Evolutionary conservation across 2,113 vertebrate species (phyloP).

Genomic region (Sterrhoptilus dennistouni): DNA sequence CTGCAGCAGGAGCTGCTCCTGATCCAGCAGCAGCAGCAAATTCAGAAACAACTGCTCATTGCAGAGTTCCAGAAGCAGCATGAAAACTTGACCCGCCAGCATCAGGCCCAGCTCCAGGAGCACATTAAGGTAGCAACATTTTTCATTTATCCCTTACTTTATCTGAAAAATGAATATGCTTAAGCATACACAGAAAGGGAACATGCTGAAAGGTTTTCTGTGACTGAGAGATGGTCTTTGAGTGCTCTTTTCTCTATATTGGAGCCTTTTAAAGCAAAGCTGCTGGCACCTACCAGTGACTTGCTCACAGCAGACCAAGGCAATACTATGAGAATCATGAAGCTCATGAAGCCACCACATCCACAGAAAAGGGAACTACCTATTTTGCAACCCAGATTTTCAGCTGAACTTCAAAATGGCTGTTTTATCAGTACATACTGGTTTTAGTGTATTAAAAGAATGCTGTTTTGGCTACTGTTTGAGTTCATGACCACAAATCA

Average conservation of each 20-base stretch:
- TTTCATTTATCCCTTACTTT: constrained; percentile 34
- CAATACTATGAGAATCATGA: neutral
- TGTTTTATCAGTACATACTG: neutral
- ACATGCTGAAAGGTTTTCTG: neutral
- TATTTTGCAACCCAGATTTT: neutral
- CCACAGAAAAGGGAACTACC: neutral
- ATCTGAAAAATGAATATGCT: neutral
- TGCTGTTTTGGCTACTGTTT: neutral
- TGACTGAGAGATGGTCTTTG: neutral
- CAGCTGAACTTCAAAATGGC: neutral
- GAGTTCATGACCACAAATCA: neutral
- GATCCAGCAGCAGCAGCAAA: constrained; percentile 98
- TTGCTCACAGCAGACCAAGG: neutral
- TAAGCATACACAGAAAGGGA: neutral
- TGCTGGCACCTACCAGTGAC: neutral
- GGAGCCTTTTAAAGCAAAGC: neutral
- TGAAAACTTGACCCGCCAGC: constrained; percentile 94
- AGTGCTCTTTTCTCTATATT: neutral
- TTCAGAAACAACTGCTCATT: constrained; percentile 97
- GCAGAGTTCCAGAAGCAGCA: constrained; percentile 99
- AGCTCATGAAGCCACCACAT: neutral
- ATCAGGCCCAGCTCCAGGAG: constrained; percentile 97
- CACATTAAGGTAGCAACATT: constrained; percentile 93
- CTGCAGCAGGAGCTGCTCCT: constrained; percentile 94
- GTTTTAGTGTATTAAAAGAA: neutral